Percentiles rank a stretch among this genome's conserved stretches.
These are phyloP conservation scores for Anastrepha ludens DNA, from an alignment of 1,140 invertebrate species.

Conservation along the genomic window DNA sequence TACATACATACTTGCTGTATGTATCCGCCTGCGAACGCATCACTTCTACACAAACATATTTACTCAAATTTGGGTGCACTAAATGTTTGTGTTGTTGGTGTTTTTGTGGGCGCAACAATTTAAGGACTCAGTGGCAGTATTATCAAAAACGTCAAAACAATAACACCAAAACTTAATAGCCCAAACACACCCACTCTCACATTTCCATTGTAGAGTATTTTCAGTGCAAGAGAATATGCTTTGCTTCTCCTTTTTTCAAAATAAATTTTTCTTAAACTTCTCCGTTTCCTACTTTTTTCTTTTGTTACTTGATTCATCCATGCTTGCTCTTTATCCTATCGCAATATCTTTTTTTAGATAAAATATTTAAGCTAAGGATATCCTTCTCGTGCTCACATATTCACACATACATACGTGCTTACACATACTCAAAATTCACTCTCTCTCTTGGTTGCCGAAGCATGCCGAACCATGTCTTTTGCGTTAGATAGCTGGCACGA, in stretches of 20 bases:
- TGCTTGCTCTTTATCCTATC: too few species aligned
- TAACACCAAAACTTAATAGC: background rate
- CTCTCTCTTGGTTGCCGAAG: conserved; percentile 14
- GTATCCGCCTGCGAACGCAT: too few species aligned
- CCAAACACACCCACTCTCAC: too few species aligned
- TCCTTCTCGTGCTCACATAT: background rate
- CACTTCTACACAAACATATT: background rate
- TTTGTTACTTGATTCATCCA: too few species aligned
- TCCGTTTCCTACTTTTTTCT: too few species aligned
- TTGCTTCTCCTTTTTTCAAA: too few species aligned
- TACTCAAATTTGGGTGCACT: background rate
- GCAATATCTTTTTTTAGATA: background rate
- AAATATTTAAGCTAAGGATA: background rate
- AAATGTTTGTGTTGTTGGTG: background rate
- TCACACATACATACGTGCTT: background rate
- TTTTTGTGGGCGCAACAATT: background rate
- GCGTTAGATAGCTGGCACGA: background rate
- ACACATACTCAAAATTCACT: background rate
- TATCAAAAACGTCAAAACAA: background rate
- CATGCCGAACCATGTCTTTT: background rate
- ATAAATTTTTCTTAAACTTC: too few species aligned
- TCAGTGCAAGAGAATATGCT: too few species aligned
- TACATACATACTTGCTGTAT: too few species aligned
- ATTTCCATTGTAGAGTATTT: too few species aligned
- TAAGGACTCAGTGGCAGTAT: background rate